Percentiles rank a stretch among this genome's conserved stretches.
Conservation (phyloP, 64 coral and sea anemone species). For the Porites australiensis region DNA sequence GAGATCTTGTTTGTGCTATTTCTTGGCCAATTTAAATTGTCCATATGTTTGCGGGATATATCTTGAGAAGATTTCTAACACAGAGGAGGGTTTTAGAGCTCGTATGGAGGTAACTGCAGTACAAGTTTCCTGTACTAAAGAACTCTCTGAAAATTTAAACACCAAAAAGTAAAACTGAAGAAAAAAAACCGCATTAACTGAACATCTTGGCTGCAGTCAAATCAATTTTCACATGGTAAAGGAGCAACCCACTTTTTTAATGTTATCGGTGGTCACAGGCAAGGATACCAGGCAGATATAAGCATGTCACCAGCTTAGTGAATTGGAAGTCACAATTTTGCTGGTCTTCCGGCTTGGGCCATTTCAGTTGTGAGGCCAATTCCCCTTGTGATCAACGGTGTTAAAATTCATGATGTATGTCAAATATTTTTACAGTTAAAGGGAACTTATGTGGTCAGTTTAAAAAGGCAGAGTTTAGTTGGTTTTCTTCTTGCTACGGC, state of each 20-base stretch:
- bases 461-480: constrained; percentile 41
- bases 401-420: constrained; percentile 23
- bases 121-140: constrained; percentile 25
- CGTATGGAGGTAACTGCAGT: constrained; percentile 4
- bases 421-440: constrained; percentile 28
- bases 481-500: constrained; percentile 23
- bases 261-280: constrained; percentile 23
- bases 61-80: constrained; percentile 32
- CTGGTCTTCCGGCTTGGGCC: constrained; percentile 36
- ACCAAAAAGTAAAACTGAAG: not conserved
- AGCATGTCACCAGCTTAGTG: constrained; percentile 32
- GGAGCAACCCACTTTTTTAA: constrained; percentile 37
- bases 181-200: not conserved
- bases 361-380: constrained; percentile 12
- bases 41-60: constrained; percentile 30
- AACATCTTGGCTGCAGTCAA: constrained; percentile 54
- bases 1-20: constrained; percentile 67
- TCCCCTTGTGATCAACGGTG: constrained; percentile 14
- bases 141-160: constrained; percentile 8
- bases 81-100: constrained; percentile 21
- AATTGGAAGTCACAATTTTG: constrained; percentile 61
- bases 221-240: constrained; percentile 54
- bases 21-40: constrained; percentile 37
- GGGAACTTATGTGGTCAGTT: not conserved
- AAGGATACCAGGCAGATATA: constrained; percentile 17